These are phyloP conservation scores for Ranitomeya variabilis DNA, from an alignment of 2,113 vertebrate species.

Conservation along the genomic window DNA sequence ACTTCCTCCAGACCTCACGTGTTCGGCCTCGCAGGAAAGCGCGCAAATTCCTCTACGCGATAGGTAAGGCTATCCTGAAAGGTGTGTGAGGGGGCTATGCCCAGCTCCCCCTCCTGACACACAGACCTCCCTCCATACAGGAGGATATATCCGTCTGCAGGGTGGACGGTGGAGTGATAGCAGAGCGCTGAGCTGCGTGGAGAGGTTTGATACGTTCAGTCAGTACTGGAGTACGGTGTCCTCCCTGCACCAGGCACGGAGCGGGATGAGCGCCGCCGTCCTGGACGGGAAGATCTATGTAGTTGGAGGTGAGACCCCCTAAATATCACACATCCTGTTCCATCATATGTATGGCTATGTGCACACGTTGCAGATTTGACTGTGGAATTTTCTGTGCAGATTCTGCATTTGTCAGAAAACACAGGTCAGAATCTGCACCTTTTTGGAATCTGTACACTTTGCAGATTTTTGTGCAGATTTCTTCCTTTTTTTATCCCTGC, in stretches of 20 bases:
- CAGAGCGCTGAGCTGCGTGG: conserved; percentile 92
- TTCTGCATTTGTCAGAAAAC: no score
- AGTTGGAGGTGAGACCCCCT: conserved; percentile 84
- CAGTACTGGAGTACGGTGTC: conserved; percentile 98
- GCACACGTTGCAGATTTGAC: no score
- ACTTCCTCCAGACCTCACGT: conserved; percentile 85
- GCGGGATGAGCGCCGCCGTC: conserved; percentile 88
- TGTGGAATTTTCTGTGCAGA: no score
- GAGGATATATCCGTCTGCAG: conserved; percentile 93
- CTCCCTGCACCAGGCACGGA: conserved; percentile 94
- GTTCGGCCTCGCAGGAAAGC: conserved; percentile 93
- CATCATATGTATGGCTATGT: no score
- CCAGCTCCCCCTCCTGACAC: neutral
- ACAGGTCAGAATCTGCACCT: no score
- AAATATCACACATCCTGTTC: no score
- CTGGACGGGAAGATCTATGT: conserved; percentile 96
- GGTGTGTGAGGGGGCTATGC: neutral
- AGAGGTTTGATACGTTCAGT: conserved; percentile 96
- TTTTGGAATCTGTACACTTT: no score
- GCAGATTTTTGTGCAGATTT: no score
- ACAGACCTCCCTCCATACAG: conserved; percentile 66
- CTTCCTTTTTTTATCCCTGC: no score
- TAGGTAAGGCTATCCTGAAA: conserved; percentile 75
- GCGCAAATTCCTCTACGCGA: conserved; percentile 95
- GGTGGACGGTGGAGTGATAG: conserved; percentile 96